A percentile compares a stretch with the other conserved stretches of the same genome.
These are phyloP conservation scores for Carposina sasakii DNA, from an alignment of 1,140 invertebrate genomes.

Conservation along the genomic window DNA sequence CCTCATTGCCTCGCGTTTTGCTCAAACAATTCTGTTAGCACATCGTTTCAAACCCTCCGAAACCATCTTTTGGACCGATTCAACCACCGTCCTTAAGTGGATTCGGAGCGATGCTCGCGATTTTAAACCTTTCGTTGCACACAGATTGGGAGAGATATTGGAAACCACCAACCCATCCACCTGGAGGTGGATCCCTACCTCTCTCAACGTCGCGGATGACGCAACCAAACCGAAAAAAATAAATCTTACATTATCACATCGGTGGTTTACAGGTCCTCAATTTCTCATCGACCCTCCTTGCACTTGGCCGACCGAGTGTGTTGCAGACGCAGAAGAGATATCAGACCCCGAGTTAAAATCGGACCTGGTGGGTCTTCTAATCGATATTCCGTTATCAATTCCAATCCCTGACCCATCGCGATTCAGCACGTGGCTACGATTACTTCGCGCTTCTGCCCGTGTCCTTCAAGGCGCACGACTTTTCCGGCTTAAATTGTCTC, in stretches of 20 bases:
- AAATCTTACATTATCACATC: neutral
- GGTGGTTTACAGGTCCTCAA: conserved; percentile 30
- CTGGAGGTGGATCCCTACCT: conserved; percentile 37
- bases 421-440: neutral
- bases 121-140: conserved; percentile 46
- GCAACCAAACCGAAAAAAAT: conserved; percentile 14
- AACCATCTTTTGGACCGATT: conserved; percentile 26
- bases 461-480: too few relatives aligned
- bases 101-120: conserved; percentile 24
- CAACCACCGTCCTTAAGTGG: conserved; percentile 24
- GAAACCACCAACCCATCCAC: conserved; percentile 25
- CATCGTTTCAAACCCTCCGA: conserved; percentile 16
- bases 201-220: conserved; percentile 36
- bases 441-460: neutral
- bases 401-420: neutral
- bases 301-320: conserved; percentile 12
- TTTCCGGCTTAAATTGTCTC: neutral
- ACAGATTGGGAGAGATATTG: conserved; percentile 41
- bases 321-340: too few relatives aligned
- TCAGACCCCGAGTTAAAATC: neutral
- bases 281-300: conserved; percentile 15
- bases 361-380: neutral
- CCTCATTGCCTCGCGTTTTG: conserved; percentile 33
- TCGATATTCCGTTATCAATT: neutral
- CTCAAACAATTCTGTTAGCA: conserved; percentile 22